Evolutionary conservation across 2,797 vertebrate species (phyloP), one percentile per base, ranked within the genome.

Genomic region (Gallinago stenura): DNA sequence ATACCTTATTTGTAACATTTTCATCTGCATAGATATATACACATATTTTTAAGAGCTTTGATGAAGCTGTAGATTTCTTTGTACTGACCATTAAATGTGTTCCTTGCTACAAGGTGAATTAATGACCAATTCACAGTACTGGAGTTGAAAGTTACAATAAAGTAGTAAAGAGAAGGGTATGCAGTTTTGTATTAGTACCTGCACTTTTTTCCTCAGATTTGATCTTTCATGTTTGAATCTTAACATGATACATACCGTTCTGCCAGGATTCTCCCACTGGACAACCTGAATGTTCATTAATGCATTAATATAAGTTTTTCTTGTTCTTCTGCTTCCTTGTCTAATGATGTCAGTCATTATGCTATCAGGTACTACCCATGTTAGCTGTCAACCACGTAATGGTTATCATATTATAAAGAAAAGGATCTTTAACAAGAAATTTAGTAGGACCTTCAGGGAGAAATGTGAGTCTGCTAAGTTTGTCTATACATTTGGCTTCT

Each of bases 21-120:
- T 78, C 43, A 68, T 87, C 77, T 77, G 7, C 31, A 46, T 46
- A 90, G 28, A 81, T 81, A 46, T 54, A 45, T 71, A 82, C 76
- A 58, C 37, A 43, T 81, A 72, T 78, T 96, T 95, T 68, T 84
- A 78, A 96, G 86, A 94, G 73, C 82, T 96, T 87, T 87, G 43
- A 91, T 84, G 84, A 87, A 93, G 50, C 50, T 75, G 17, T 61
- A 69, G 7, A 56, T 70, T 70, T 84, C 17, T 70, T 54, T 61
- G 7, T 71, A 64, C 16, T 66, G 39, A 85, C 26, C 19, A 62
- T 39, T 54, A 90, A 76, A 85, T 58, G 39, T 39, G 7, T 30
- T 41, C 26, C 73, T 95, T 62, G 7, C 15, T 69, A 75, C 14
- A 13, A 81, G 62, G n/a, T 3, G 20, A 12, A 46, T 72, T 75